Conservation (phyloP, 2,888 invertebrate genomes). For the Synergus umbraculus region DNA sequence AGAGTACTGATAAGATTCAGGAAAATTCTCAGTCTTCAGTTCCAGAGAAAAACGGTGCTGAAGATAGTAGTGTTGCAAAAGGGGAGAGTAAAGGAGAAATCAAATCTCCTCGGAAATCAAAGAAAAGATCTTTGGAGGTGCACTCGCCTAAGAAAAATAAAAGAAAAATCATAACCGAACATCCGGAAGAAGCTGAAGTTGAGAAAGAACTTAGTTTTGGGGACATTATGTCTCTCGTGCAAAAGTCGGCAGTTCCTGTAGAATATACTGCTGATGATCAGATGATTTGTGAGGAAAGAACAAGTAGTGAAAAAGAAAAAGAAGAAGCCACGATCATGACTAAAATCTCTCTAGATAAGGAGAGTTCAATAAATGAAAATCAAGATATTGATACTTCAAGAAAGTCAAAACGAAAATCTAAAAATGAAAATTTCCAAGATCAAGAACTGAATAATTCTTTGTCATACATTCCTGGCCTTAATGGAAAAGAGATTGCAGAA, state of each 20-base stretch:
- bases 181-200: slow-evolving; percentile 58
- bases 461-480: neutral
- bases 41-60: neutral
- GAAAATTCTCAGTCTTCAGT: neutral
- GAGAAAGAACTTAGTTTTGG: slow-evolving; percentile 62
- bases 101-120: slow-evolving; percentile 56
- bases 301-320: neutral
- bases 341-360: neutral
- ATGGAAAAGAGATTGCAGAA: slow-evolving; percentile 17
- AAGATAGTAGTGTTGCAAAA: slow-evolving; percentile 36
- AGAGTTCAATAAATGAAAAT: slow-evolving; percentile 14
- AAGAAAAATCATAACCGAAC: slow-evolving; percentile 60
- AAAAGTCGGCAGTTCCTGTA: slow-evolving; percentile 47
- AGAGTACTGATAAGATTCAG: neutral
- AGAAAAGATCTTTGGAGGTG: slow-evolving; percentile 67
- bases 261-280: slow-evolving; percentile 9
- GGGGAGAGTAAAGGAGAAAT: slow-evolving; percentile 29
- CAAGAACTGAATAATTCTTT: slow-evolving; percentile 12
- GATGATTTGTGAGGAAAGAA: neutral
- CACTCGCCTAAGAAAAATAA: slow-evolving; percentile 65
- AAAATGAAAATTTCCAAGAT: slow-evolving; percentile 9
- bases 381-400: neutral
- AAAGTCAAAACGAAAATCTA: slow-evolving; percentile 17
- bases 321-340: neutral
- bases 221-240: slow-evolving; percentile 69